Evolutionary conservation across 2,113 vertebrate genomes (phyloP).

Genomic region (Shinisaurus crocodilurus): DNA sequence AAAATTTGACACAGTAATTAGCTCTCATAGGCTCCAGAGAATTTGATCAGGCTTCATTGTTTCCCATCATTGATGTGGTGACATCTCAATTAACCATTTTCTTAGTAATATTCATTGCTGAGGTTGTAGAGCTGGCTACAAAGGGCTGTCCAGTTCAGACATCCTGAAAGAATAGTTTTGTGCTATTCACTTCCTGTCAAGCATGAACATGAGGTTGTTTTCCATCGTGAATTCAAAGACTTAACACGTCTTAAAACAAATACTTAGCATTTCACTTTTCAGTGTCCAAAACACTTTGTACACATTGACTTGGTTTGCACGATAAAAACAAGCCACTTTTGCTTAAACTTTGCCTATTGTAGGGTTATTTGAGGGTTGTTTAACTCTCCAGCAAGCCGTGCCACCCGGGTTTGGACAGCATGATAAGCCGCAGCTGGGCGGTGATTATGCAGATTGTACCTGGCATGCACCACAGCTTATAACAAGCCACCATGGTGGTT

Average conservation of each 20-base stretch:
- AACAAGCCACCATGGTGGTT: too few species aligned
- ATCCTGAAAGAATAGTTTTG: neutral
- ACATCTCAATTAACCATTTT: constrained; percentile 16
- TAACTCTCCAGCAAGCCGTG: too few species aligned
- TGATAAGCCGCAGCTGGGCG: too few species aligned
- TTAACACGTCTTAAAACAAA: neutral
- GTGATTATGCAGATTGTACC: too few species aligned
- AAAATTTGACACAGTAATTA: constrained; percentile 37
- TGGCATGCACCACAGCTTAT: too few species aligned
- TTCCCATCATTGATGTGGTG: accelerated
- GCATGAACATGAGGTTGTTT: neutral
- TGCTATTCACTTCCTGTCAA: neutral
- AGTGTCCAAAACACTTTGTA: neutral
- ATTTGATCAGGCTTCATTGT: neutral
- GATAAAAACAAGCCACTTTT: neutral
- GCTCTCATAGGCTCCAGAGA: neutral
- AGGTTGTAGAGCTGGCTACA: neutral
- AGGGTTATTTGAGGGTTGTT: too few species aligned
- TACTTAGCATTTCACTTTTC: neutral
- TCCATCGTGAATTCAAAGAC: neutral
- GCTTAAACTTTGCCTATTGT: too few species aligned
- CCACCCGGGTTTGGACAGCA: too few species aligned
- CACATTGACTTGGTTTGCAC: neutral
- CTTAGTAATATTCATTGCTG: neutral
- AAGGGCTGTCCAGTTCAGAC: neutral